These are phyloP conservation scores for Ceratothoa steindachneri DNA, from an alignment of 2,888 invertebrate genomes.

Conservation along the genomic window DNA sequence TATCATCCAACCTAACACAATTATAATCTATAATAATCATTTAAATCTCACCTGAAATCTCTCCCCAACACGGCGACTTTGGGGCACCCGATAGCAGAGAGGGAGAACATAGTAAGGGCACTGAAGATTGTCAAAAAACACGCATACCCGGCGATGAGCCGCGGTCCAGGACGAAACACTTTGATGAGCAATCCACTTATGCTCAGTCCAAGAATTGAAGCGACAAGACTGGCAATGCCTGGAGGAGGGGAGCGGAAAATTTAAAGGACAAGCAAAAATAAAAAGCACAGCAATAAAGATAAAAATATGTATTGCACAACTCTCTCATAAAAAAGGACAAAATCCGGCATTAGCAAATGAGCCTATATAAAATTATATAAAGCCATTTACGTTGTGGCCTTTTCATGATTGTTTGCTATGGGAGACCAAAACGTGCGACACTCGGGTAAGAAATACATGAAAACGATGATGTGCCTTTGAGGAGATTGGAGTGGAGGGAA, in stretches of 20 bases:
- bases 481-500: too few species aligned
- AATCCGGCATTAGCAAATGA: too few species aligned
- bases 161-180: constrained; percentile 44
- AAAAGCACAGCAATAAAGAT: neutral
- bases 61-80: constrained; percentile 26
- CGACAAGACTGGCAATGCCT: constrained; percentile 38
- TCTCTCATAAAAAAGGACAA: neutral
- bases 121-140: constrained; percentile 45
- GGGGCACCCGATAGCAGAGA: constrained; percentile 47
- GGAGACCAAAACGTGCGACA: too few species aligned
- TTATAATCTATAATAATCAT: too few species aligned
- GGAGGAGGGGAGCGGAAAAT: too few species aligned
- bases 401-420: too few species aligned
- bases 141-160: constrained; percentile 46
- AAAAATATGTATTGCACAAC: neutral
- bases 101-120: constrained; percentile 36
- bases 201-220: constrained; percentile 33
- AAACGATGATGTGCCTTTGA: too few species aligned
- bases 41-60: neutral
- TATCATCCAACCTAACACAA: too few species aligned
- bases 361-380: too few species aligned
- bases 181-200: constrained; percentile 48
- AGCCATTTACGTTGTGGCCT: too few species aligned
- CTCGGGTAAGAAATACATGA: too few species aligned
- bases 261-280: neutral